Evolutionary conservation across 2,797 vertebrate genomes (phyloP).

Genomic region (Ceyx erithaca): DNA sequence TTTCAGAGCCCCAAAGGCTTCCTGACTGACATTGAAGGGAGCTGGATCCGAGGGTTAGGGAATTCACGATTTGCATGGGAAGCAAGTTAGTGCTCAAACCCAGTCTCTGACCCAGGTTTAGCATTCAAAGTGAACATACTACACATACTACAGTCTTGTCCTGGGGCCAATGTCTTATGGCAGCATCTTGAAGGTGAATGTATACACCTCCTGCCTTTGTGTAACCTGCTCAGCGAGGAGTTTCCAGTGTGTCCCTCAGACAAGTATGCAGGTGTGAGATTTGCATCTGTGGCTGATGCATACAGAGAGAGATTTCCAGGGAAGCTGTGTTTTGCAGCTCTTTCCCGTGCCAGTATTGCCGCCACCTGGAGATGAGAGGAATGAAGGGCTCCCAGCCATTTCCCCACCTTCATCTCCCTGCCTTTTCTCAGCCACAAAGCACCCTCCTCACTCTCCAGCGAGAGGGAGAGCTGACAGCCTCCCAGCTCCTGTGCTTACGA

Average conservation of each 20-base stretch:
- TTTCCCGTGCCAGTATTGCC: conserved; percentile 54
- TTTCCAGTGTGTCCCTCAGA: background rate
- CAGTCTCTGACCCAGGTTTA: background rate
- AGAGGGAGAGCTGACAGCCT: conserved; percentile 38
- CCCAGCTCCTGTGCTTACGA: background rate
- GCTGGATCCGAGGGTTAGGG: background rate
- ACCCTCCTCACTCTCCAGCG: background rate
- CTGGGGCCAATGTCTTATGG: background rate
- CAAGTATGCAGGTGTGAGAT: background rate
- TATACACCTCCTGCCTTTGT: background rate
- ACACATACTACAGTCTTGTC: background rate
- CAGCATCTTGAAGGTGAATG: background rate
- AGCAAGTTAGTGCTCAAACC: background rate
- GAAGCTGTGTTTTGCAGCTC: conserved; percentile 22
- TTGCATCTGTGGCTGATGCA: background rate
- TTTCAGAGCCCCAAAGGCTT: background rate
- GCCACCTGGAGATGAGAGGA: conserved; percentile 65
- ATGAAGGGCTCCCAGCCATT: conserved; percentile 14
- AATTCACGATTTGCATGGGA: background rate
- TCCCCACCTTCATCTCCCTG: background rate
- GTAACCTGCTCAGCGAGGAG: background rate
- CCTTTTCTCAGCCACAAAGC: conserved; percentile 14
- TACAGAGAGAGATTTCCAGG: background rate
- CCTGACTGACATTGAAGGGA: background rate
- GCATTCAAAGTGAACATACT: background rate